Base-by-base conservation (phyloP, 2,113 vertebrate species). In the Tinamus guttatus region DNA sequence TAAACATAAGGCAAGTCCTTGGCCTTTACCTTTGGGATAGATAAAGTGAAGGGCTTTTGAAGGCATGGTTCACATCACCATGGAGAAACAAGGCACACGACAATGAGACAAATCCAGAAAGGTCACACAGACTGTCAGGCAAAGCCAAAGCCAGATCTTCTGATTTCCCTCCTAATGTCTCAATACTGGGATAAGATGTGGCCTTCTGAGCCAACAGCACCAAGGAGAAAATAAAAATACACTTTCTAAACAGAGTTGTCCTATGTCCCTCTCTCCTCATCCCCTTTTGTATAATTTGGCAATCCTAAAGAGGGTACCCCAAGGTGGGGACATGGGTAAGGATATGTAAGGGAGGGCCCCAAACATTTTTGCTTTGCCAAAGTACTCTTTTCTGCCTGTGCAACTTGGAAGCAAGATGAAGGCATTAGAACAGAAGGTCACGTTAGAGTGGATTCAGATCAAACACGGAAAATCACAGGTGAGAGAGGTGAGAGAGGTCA, bases 1-100 rank as follows among this genome's bases (percentile, higher is more conserved):
- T 49, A 63, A 49, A 69, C 3, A 0, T 20, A 52, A 70, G 32
- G 28, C 38, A 76, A 64, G 22, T 9, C 38, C 32, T 49, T 0
- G 4, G 36, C 27, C 19, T 71, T 58, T 1, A 1, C 45, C 65
- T 60, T 17, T 2, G 3, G 52, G 43, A 41, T 2, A 69, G 10
- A 32, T 22, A 59, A 85, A 14, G 8, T 3, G 4, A 25, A 51
- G 0, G 1, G 41, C 27, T 2, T 2, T 2, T 13, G 69, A 43
- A 0, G 0, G 8, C 34, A 45, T 13, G 43, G 12, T 20, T 51
- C 22, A 36, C 41, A 51, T 32, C 19, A 6, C 34, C 2, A 0
- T 0, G 1, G 81, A 59, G 30, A 52, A 70, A 51, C 0, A 4
- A 45, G 22, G 32, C 3, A 8, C 49, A 34, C 1, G 2, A 17